These are phyloP conservation scores for Rotaria socialis DNA, from an alignment of 2,888 invertebrate species.

Conservation along the genomic window DNA sequence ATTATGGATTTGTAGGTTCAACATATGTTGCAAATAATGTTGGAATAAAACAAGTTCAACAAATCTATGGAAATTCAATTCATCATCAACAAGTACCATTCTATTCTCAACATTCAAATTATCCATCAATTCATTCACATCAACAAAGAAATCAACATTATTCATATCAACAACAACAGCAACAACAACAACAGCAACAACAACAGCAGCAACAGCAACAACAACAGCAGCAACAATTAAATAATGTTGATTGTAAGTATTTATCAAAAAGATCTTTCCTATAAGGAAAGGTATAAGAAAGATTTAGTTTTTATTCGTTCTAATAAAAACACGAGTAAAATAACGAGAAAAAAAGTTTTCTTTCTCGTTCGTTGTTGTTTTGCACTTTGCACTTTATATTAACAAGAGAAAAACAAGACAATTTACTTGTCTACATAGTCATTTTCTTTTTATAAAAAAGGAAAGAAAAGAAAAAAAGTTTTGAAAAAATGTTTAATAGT, in stretches of 20 bases:
- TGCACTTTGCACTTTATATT: neutral
- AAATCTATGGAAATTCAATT: constrained; percentile 29
- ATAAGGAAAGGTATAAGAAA: neutral
- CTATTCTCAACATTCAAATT: constrained; percentile 26
- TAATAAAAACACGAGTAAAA: neutral
- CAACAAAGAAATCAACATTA: constrained; percentile 32
- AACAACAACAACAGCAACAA: neutral
- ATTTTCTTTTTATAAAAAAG: too few species aligned
- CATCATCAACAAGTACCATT: constrained; percentile 16
- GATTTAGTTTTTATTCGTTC: neutral
- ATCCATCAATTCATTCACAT: constrained; percentile 25
- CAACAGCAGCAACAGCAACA: neutral
- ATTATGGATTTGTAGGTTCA: constrained; percentile 29
- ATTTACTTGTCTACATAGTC: too few species aligned
- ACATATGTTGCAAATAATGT: constrained; percentile 29
- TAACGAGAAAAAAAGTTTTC: neutral
- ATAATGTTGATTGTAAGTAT: neutral
- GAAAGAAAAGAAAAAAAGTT: too few species aligned
- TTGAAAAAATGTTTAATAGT: neutral
- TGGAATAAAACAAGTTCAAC: constrained; percentile 32
- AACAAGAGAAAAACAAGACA: neutral
- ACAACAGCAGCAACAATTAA: neutral
- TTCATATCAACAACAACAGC: neutral
- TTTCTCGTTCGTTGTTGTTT: neutral
- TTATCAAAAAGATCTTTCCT: neutral